A percentile compares a stretch with the other conserved stretches of the same genome.
Conservation (phyloP, 2,888 invertebrate species). For the Drosophila kanekoi region DNA sequence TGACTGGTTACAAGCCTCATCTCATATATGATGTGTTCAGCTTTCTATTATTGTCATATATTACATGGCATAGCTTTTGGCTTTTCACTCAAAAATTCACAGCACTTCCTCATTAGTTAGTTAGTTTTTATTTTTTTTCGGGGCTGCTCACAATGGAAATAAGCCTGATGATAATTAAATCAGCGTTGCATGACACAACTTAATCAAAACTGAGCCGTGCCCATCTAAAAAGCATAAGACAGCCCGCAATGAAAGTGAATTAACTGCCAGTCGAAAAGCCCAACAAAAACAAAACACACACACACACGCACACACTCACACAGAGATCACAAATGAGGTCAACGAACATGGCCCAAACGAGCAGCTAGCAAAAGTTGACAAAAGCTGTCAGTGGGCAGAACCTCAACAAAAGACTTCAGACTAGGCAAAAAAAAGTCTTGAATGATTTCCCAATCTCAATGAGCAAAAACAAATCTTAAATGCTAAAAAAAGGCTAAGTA, state of each 20-base stretch:
- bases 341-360: conserved; percentile 65
- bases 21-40: conserved; percentile 28
- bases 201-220: conserved; percentile 72
- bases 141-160: conserved; percentile 57
- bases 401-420: conserved; percentile 38
- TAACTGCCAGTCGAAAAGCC: conserved; percentile 53
- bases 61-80: conserved; percentile 42
- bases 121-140: conserved; percentile 17
- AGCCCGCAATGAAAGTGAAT: conserved; percentile 72
- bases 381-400: conserved; percentile 69
- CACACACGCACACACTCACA: conserved; percentile 4
- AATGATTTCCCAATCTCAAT: conserved; percentile 59
- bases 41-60: conserved; percentile 58
- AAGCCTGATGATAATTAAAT: conserved; percentile 72
- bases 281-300: conserved; percentile 31
- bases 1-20: conserved; percentile 11
- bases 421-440: conserved; percentile 46
- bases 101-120: conserved; percentile 72
- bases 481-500: not conserved
- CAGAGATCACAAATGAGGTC: conserved; percentile 59
- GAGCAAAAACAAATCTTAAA: conserved; percentile 26
- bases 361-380: conserved; percentile 59
- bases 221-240: conserved; percentile 37
- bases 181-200: conserved; percentile 80
- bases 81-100: conserved; percentile 52